Evolutionary conservation across 2,797 vertebrate genomes (phyloP), one percentile per base, ranked within the genome.

Genomic region (Heliangelus exortis): DNA sequence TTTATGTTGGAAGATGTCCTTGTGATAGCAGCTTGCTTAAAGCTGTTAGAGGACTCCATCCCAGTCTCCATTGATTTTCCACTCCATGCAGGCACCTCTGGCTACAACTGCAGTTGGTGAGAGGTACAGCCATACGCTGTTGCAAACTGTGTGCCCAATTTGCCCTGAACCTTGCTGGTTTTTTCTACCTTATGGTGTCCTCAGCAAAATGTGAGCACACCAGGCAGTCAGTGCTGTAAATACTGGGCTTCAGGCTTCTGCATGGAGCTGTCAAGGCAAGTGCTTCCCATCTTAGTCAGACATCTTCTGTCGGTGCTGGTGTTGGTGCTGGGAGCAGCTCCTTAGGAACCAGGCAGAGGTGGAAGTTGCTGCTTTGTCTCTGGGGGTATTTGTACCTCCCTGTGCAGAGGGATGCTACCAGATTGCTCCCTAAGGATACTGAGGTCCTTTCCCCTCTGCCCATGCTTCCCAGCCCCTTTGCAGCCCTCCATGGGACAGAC

Each of bases 61-160:
- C 31, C 43, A 4, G 3, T 36, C 29, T 92, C 48, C 57, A 31
- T 67, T 19, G 34, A n/a, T 55, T 68, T 81, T 28, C 12, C 12
- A 1, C 3, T 51, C 16, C 0, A 1, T 6, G 31, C 21, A 1
- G 33, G 7, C 9, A 2, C 1, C 8, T 87, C 47, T 0, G 2
- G 41, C 59, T 87, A 28, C 5, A 1, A 1, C 75, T 25, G 33
- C 0, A 1, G 15, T 58, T 55, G 77, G 34, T 12, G 15, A 43
- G 66, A 90, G 39, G 31, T 6, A 29, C 53, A 66, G 51, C 66
- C 7, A 4, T 77, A 28, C 55, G 80, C 34, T 0, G 0, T 3
- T 36, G 51, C 17, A 45, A 9, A 45, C 33, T 69, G 20, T 7
- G 3, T 43, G 58, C 77, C 36, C 31, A 39, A 39, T 28, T 58